phyloP scores from a whole-genome alignment of 1,140 invertebrate genomes.

The Philotrypesis tridentata region DNA sequence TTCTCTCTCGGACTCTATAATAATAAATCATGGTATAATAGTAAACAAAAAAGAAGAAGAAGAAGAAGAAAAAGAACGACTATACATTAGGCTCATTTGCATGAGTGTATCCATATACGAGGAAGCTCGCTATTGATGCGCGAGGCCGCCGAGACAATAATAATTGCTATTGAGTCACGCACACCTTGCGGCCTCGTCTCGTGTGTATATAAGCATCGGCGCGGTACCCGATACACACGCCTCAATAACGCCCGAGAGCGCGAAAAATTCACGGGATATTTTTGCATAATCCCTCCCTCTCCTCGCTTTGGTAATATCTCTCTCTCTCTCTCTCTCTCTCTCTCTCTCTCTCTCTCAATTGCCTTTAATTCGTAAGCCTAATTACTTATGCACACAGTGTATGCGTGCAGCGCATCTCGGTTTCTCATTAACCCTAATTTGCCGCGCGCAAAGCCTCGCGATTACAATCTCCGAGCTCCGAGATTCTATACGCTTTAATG shows the following conservation, averaged over 20 bases:
- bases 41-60: too few relatives aligned
- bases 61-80: neutral
- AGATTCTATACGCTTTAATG: slow-evolving; percentile 12
- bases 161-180: slow-evolving; percentile 39
- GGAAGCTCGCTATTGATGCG: neutral
- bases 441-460: too few relatives aligned
- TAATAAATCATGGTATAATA: too few relatives aligned
- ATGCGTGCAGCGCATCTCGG: neutral
- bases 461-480: neutral
- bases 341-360: slow-evolving; percentile 15
- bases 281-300: slow-evolving; percentile 6
- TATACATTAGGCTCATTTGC: neutral
- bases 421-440: slow-evolving; percentile 33
- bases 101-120: slow-evolving; percentile 2
- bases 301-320: slow-evolving; percentile 23
- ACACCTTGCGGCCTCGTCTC: neutral
- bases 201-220: neutral
- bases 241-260: neutral
- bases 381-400: neutral
- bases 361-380: slow-evolving; percentile 16
- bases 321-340: neutral
- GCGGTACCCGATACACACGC: neutral
- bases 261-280: neutral
- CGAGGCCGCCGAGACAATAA: slow-evolving; percentile 25
- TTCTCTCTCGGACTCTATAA: neutral